Conservation (phyloP, 1,140 invertebrate genomes). For the Drosophila littoralis region DNA sequence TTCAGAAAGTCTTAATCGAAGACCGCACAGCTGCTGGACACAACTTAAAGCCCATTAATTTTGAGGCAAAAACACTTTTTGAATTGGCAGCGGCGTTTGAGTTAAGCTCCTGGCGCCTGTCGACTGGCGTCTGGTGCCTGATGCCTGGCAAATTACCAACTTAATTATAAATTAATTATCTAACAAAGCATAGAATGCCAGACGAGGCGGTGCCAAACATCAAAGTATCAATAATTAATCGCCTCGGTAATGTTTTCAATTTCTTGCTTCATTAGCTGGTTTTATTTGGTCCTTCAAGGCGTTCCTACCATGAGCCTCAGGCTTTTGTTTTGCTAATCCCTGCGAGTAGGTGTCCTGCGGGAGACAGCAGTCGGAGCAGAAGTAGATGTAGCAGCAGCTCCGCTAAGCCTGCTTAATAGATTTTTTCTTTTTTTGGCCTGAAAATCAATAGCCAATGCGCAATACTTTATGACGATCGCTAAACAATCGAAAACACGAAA, state of each 20-base stretch:
- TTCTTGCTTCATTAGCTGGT: slow-evolving; percentile 78
- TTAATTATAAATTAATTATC: slow-evolving; percentile 83
- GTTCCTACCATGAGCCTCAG: slow-evolving; percentile 24
- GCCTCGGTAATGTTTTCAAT: slow-evolving; percentile 81
- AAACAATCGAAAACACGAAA: slow-evolving; percentile 24
- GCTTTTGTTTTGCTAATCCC: slow-evolving; percentile 56
- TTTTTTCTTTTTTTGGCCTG: slow-evolving; percentile 42
- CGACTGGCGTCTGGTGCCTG: slow-evolving; percentile 3
- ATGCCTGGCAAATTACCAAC: slow-evolving; percentile 62
- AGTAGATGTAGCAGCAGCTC: background rate
- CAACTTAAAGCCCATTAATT: slow-evolving; percentile 54
- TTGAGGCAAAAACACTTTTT: slow-evolving; percentile 23
- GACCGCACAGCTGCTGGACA: slow-evolving; percentile 48
- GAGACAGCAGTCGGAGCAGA: background rate
- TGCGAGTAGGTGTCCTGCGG: slow-evolving; percentile 19
- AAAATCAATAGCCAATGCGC: slow-evolving; percentile 41
- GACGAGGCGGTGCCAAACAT: slow-evolving; percentile 44
- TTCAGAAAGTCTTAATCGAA: slow-evolving; percentile 69
- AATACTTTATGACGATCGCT: slow-evolving; percentile 13
- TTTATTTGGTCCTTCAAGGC: slow-evolving; percentile 57
- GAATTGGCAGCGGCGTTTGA: slow-evolving; percentile 12
- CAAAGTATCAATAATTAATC: slow-evolving; percentile 83
- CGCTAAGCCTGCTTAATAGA: slow-evolving; percentile 67
- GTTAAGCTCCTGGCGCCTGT: slow-evolving; percentile 20
- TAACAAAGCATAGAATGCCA: slow-evolving; percentile 38